Evolutionary conservation across 2,888 invertebrate genomes (phyloP), one percentile per base, ranked within the genome.

Genomic region (Marronus borbonicus): DNA sequence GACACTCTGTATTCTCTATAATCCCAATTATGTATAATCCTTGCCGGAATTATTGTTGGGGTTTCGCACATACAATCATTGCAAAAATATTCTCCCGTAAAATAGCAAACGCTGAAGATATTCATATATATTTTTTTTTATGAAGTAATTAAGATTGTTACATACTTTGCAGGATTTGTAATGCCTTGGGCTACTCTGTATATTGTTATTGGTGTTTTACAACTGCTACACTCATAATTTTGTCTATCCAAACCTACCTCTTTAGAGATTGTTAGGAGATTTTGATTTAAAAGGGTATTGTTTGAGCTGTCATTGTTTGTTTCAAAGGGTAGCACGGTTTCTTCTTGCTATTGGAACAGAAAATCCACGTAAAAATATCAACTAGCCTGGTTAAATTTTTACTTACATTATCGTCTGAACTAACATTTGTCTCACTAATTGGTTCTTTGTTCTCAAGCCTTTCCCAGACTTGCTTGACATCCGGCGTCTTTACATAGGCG

Each of bases 1-100:
- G 95, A 94, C 0, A 98, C 95, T 75, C 93, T 89, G 89, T 96
- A 96, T 81, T 91, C 91, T 83, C 68, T 36, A 75, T 77, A 96
- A 88, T 98, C 98, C 98, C 98, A 98, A 87, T 98, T 98, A 86
- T 96, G 95, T 77, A 98, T 92, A 52, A 98, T 94, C 83, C 95
- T 91, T 0, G 98, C 94, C 3, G 98, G 98, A 83, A 98, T 96
- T 77, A 94, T 90, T 81, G 93, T 93, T 72, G 93, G 92, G 82
- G 96, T 95, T 68, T 92, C 90, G 78, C 94, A 93, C 93, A 98
- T 98, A 86, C 99, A 99, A 79, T 93, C 93, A 66, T 92, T 91
- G 87, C 99, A 99, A 88, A 93, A 98, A 88, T 98, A 98, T 83
- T 93, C 92, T 2, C 96, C 97, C 83, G 96, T 95, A 87, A 95